Evolutionary conservation across 1,140 invertebrate genomes (phyloP), one percentile per base, ranked within the genome.

Genomic region (Tetramorium alpestre): DNA sequence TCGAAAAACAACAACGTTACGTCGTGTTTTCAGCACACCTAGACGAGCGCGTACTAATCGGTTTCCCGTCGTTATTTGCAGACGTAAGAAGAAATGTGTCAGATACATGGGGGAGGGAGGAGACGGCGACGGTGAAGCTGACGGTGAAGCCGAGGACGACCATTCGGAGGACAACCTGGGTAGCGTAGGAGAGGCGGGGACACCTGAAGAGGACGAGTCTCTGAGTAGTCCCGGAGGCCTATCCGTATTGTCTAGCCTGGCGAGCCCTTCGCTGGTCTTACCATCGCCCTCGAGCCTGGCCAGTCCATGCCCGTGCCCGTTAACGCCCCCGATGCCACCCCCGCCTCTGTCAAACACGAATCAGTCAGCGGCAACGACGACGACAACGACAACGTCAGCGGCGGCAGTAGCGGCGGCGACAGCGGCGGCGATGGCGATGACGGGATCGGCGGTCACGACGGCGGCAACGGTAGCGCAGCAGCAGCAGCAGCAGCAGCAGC

Each of bases 81-180:
- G 99, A 96, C 98, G 99, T 96, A 99, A 99, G 97, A 99, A 99
- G 96, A 99, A 99, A 96, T 99, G 99, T 96, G 98, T 99, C 95
- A 97, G 98, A 88, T 99, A 99, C 96, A 97, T 98, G 97, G 97
- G 97, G 93, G 96, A 96, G 92, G 95, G 97, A 97, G 96, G 97
- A 96, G 92, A 96, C 94, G 96, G 97, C 92, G 96, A 97, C 94
- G 95, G 97, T 93, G 96, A 96, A 93, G 97, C 96, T 91, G 97
- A 95, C 70, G 97, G 94, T 95, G 97, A 95, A 92, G 96, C 89
- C 87, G 94, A 93, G 94, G 96, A 96, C 90, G 98, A 98, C 91
- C 96, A 97, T 88, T 97, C 97, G 82, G 97, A 98, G 93, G 98
- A 98, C 88, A 98, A 98, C 92, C 94, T 97, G 87, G 97, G 97